Evolutionary conservation across 2,797 vertebrate species (phyloP).

Genomic region (Graptemys geographica): DNA sequence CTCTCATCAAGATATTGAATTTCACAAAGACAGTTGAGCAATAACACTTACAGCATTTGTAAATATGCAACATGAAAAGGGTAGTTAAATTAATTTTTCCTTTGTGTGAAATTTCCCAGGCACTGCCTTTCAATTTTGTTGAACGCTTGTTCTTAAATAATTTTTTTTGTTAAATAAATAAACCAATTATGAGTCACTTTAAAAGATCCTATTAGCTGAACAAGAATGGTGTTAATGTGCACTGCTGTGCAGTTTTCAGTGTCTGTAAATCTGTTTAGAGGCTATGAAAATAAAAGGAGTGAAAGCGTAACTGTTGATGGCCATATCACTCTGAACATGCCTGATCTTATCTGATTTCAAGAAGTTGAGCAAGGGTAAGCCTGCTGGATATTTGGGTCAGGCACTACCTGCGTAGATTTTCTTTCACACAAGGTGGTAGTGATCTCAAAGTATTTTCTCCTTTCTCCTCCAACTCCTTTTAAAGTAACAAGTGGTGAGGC

Average conservation of each 20-base stretch:
- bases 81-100: conserved; percentile 44
- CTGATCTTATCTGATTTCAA: neutral
- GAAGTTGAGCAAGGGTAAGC: neutral
- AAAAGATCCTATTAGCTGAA: neutral
- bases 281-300: neutral
- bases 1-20: too few relatives aligned
- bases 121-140: neutral
- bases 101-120: neutral
- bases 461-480: too few relatives aligned
- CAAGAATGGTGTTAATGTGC: neutral
- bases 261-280: neutral
- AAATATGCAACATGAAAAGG: neutral
- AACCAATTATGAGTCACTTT: conserved; percentile 1
- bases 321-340: neutral
- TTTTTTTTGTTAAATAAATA: conserved; percentile 38
- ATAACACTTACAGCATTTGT: too few relatives aligned
- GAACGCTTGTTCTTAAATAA: conserved; percentile 4
- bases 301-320: neutral
- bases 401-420: too few relatives aligned
- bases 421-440: too few relatives aligned
- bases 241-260: neutral
- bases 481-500: too few relatives aligned
- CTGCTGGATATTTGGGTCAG: too few relatives aligned
- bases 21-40: too few relatives aligned
- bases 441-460: too few relatives aligned